A percentile compares a stretch with the other conserved stretches of the same genome.
Conservation (phyloP, 2,113 vertebrate species). For the Hepsetus odoe region DNA sequence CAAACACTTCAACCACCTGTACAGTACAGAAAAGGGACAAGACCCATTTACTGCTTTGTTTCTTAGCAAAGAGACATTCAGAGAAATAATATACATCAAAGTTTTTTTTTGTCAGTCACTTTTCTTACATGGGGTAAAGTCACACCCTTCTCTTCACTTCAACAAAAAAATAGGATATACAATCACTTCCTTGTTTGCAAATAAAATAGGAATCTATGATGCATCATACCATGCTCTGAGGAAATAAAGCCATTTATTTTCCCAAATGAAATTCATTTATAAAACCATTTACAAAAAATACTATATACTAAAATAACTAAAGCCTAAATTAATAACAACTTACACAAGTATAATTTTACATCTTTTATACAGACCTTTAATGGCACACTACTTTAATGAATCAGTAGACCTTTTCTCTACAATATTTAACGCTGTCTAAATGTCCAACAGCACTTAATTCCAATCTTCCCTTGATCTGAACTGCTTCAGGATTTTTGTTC, state of each 20-base stretch:
- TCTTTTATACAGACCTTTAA: conserved; percentile 52
- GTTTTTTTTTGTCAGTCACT: neutral
- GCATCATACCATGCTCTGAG: conserved; percentile 44
- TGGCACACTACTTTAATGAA: conserved; percentile 50
- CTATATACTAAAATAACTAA: conserved; percentile 48
- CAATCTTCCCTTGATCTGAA: neutral
- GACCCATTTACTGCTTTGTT: conserved; percentile 35
- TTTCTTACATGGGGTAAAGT: conserved; percentile 16
- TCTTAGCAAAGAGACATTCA: conserved; percentile 54
- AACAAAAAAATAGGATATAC: conserved; percentile 58
- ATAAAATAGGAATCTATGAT: conserved; percentile 45
- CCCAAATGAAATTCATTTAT: conserved; percentile 46
- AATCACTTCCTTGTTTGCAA: conserved; percentile 62
- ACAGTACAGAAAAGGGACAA: conserved; percentile 45
- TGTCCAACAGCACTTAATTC: conserved; percentile 14
- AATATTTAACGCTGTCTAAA: neutral
- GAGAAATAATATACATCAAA: conserved; percentile 41
- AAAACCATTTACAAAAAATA: conserved; percentile 57
- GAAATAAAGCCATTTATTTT: conserved; percentile 40
- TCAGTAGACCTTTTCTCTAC: conserved; percentile 43
- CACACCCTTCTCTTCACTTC: conserved; percentile 36
- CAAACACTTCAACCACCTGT: conserved; percentile 28
- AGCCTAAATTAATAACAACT: conserved; percentile 49
- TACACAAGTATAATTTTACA: conserved; percentile 52
- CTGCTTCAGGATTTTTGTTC: conserved; percentile 12